Evolutionary conservation across 2,888 invertebrate genomes (phyloP).

Genomic region (Trichacis sp.): DNA sequence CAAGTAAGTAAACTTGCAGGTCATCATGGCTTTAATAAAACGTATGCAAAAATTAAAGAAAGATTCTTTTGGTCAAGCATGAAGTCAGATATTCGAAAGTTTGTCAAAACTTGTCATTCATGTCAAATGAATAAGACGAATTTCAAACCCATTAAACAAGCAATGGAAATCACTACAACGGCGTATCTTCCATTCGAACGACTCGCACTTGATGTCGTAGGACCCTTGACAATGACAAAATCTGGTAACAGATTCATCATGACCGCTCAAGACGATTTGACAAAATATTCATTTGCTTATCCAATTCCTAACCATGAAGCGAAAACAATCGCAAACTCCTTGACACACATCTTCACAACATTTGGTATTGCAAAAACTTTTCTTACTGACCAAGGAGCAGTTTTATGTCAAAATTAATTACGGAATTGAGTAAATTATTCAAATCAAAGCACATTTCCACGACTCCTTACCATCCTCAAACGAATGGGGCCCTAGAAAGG

Average conservation of each 20-base stretch:
- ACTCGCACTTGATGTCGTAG: too few species aligned
- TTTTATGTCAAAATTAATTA: neutral
- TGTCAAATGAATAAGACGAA: neutral
- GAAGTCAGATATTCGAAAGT: neutral
- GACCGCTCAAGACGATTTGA: slow-evolving; percentile 2
- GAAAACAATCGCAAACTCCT: neutral
- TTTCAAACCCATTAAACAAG: neutral
- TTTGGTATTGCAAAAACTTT: neutral
- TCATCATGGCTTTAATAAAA: too few species aligned
- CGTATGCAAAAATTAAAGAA: too few species aligned
- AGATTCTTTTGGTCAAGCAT: too few species aligned
- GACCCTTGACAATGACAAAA: too few species aligned
- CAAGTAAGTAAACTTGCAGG: too few species aligned
- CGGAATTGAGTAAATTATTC: neutral
- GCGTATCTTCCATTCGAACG: neutral
- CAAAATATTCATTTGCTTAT: neutral
- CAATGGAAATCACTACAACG: neutral
- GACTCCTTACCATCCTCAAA: too few species aligned
- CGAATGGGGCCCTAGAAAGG: too few species aligned
- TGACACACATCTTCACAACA: neutral
- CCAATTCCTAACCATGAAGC: neutral
- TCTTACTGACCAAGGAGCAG: too few species aligned
- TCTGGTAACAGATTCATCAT: neutral
- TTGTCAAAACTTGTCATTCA: neutral
- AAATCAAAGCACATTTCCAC: too few species aligned